Evolutionary conservation across 2,888 invertebrate genomes (phyloP), one percentile per base, ranked within the genome.

Genomic region (Pegoplata infirma): DNA sequence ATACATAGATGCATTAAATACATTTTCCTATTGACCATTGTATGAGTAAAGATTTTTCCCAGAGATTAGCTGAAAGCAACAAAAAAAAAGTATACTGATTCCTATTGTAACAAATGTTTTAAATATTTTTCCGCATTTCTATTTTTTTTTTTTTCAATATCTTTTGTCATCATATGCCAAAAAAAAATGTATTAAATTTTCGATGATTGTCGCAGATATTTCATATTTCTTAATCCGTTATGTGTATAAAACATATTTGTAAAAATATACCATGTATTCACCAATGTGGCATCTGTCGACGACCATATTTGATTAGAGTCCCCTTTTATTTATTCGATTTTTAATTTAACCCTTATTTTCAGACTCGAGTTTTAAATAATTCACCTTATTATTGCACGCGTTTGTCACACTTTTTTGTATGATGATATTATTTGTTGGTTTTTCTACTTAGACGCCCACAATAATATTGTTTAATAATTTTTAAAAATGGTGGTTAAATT

Each of bases 41-140:
- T 72, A 61, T 69, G n/a, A n/a, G n/a, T n/a, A 14, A 47, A 80
- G 76, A 81, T 78, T 81, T 76, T 80, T 56, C 72, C 71, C 77
- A 73, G 77, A 76, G 81, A 81, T 81, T 81, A 80, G 66, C 49
- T 40, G 46, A 66, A 51, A 59, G n/a, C 16, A 55, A n/a, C n/a
- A n/a, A 64, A 78, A 64, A 44, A n/a, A 36, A 61, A 17, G 23
- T 21, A 64, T 68, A 58, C 68, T 68, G 61, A 73, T 63, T 63
- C 64, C 59, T 56, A 46, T 51, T 68, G 49, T 36, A 47, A 44
- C 59, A 74, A 69, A 69, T 66, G 58, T 58, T 40, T 14, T 56
- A 5, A 51, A 36, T 40, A 40, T 40, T 36, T 67, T 53, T 55
- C 5, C 49, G 32, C 36, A 12, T 47, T 28, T n/a, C n/a, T n/a